These are phyloP conservation scores for Dimorphilus gyrociliatus DNA, from an alignment of 2,888 invertebrate genomes.

Conservation along the genomic window DNA sequence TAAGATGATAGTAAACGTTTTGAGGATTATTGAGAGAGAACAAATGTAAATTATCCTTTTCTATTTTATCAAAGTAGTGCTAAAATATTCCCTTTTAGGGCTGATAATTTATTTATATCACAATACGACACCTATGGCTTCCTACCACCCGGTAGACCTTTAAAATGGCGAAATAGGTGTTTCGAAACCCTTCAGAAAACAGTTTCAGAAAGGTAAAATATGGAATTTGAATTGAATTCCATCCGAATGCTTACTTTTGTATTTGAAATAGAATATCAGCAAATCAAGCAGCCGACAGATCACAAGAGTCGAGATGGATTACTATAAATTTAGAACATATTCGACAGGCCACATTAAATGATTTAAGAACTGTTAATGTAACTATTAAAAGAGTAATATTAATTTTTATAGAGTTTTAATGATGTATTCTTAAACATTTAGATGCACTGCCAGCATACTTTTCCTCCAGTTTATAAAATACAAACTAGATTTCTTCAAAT, in stretches of 20 bases:
- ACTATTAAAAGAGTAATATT: too few relatives aligned
- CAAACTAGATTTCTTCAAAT: conserved; percentile 74
- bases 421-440: too few relatives aligned
- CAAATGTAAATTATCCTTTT: conserved; percentile 54
- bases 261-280: too few relatives aligned
- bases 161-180: conserved; percentile 70
- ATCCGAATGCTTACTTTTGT: too few relatives aligned
- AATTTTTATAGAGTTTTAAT: too few relatives aligned
- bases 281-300: too few relatives aligned
- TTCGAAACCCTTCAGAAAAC: conserved; percentile 50
- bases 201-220: conserved; percentile 34
- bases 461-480: conserved; percentile 85
- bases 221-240: conserved; percentile 2
- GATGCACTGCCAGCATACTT: conserved; percentile 55
- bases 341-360: too few relatives aligned
- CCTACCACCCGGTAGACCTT: conserved; percentile 81
- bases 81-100: conserved; percentile 27
- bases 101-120: conserved; percentile 66
- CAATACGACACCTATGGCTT: conserved; percentile 67
- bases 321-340: too few relatives aligned
- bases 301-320: too few relatives aligned
- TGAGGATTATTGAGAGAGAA: conserved; percentile 89
- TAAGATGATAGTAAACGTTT: conserved; percentile 80
- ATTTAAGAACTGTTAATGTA: too few relatives aligned
- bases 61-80: too few relatives aligned